phyloP scores from a whole-genome alignment of 2,888 invertebrate species.

The Dorcus parallelipipedus region DNA sequence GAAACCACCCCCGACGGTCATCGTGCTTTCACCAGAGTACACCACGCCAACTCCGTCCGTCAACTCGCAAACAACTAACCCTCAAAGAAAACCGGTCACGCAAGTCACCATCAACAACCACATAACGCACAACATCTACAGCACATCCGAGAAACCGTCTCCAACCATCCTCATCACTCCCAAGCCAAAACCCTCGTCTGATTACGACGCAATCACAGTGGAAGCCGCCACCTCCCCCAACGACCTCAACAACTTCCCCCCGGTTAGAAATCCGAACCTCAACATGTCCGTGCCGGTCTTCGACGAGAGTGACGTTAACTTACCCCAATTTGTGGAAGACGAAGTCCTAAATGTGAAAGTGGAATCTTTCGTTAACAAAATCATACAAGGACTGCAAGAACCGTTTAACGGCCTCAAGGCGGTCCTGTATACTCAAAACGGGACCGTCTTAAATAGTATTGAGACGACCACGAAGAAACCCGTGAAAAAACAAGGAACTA shows the following conservation, averaged over 20 bases:
- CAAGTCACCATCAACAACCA: slow-evolving; percentile 61
- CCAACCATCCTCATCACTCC: slow-evolving; percentile 68
- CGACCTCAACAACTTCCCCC: slow-evolving; percentile 77
- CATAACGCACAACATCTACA: slow-evolving; percentile 56
- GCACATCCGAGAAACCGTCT: slow-evolving; percentile 54
- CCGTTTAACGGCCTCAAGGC: slow-evolving; percentile 79
- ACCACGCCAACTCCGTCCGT: slow-evolving; percentile 15
- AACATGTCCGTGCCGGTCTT: slow-evolving; percentile 63
- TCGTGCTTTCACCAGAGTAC: slow-evolving; percentile 53
- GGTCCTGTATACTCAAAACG: slow-evolving; percentile 61
- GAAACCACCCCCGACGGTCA: slow-evolving; percentile 56
- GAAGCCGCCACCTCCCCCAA: slow-evolving; percentile 62
- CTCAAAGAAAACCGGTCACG: slow-evolving; percentile 49
- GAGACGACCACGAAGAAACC: slow-evolving; percentile 41
- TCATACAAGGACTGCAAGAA: slow-evolving; percentile 77
- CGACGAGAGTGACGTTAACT: slow-evolving; percentile 65
- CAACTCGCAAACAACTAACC: slow-evolving; percentile 37
- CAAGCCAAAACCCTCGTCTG: slow-evolving; percentile 53
- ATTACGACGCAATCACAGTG: slow-evolving; percentile 34
- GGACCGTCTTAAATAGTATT: slow-evolving; percentile 29
- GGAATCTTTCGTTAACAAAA: slow-evolving; percentile 77
- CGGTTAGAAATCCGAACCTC: slow-evolving; percentile 78
- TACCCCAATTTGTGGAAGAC: slow-evolving; percentile 75
- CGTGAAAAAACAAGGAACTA: slow-evolving; percentile 36
- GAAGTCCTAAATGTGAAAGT: slow-evolving; percentile 74